These are phyloP conservation scores for Alouatta palliata DNA, from an alignment of 2,113 vertebrate genomes.

Conservation along the genomic window DNA sequence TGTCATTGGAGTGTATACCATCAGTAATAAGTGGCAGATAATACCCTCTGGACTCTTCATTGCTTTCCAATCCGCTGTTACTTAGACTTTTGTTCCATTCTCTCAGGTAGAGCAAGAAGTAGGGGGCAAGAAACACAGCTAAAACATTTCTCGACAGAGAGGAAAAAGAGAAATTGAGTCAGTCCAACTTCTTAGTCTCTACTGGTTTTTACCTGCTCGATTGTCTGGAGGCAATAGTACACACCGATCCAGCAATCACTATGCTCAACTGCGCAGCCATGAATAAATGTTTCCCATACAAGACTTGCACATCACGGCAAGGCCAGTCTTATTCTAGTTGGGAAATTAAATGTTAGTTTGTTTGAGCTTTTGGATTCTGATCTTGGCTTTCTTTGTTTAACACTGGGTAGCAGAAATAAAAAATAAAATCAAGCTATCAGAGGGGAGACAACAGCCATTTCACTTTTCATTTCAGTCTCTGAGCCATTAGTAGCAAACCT, in stretches of 20 bases:
- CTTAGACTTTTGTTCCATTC: constrained; percentile 57
- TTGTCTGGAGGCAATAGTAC: not conserved
- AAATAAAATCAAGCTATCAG: constrained; percentile 57
- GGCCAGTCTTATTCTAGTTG: constrained; percentile 41
- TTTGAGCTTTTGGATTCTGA: constrained; percentile 51
- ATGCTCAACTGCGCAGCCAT: not conserved
- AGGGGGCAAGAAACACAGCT: constrained; percentile 35
- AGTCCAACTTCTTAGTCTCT: constrained; percentile 64
- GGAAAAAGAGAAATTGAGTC: constrained; percentile 67
- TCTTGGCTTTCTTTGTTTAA: constrained; percentile 53
- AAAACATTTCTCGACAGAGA: constrained; percentile 62
- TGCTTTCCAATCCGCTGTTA: constrained; percentile 41
- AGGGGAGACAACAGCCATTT: constrained; percentile 62
- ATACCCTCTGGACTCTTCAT: not conserved
- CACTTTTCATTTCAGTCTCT: constrained; percentile 43
- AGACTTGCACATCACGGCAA: constrained; percentile 29
- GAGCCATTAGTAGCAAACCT: constrained; percentile 8
- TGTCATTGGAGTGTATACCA: constrained; percentile 26
- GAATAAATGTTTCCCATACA: not conserved
- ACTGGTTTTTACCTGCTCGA: not conserved
- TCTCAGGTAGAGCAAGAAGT: constrained; percentile 62
- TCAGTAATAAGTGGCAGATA: constrained; percentile 38
- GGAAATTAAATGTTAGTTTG: constrained; percentile 65
- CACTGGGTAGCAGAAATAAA: constrained; percentile 58
- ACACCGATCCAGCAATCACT: not conserved